Evolutionary conservation across 2,113 vertebrate genomes (phyloP).

Genomic region (Choloepus hoffmanni): DNA sequence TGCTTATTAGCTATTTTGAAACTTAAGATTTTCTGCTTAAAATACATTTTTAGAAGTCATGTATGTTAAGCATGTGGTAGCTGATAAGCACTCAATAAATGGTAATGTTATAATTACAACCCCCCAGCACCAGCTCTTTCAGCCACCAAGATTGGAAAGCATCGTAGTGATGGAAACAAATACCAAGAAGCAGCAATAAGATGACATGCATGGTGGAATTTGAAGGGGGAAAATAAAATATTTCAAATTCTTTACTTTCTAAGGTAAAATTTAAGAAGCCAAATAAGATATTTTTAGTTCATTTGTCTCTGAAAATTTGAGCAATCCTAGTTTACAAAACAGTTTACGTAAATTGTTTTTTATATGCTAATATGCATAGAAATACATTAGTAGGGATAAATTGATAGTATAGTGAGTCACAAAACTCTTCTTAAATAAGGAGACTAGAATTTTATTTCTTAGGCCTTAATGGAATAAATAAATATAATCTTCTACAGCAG

Average conservation of each 20-base stretch:
- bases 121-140: neutral
- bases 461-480: neutral
- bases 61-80: neutral
- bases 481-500: neutral
- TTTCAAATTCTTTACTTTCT: slow-evolving; percentile 34
- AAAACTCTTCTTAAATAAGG: neutral
- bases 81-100: neutral
- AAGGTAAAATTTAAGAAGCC: neutral
- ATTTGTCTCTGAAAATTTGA: slow-evolving; percentile 37
- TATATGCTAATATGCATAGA: neutral
- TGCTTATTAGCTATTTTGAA: neutral
- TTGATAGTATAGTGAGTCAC: slow-evolving; percentile 2
- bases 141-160: neutral
- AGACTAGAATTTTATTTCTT: slow-evolving; percentile 40
- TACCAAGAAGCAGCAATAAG: neutral
- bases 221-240: neutral
- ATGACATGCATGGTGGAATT: neutral
- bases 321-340: neutral
- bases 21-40: slow-evolving; percentile 20
- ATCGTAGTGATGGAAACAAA: neutral
- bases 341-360: neutral
- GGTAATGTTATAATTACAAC: neutral
- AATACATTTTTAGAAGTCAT: neutral
- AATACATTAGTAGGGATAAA: neutral
- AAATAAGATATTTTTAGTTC: neutral